Evolutionary conservation across 2,888 invertebrate genomes (phyloP), one percentile per base, ranked within the genome.

Genomic region (Parasteatoda lunata): DNA sequence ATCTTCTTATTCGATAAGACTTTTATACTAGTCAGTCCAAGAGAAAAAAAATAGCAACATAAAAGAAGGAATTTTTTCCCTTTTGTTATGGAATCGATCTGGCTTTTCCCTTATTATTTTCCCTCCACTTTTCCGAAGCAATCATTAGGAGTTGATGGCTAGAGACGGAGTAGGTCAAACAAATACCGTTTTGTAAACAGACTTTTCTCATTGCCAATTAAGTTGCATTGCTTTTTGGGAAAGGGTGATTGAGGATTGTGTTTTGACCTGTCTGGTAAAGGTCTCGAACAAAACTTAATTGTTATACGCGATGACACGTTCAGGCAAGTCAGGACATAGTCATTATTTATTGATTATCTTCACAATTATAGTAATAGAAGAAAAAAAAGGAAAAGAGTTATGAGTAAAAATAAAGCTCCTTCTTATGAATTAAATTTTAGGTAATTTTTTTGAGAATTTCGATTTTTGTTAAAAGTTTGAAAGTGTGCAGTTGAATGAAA

Each of bases 171-270:
- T 73, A 66, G 80, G 80, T 80, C 80, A 80, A 65, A 80, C 73
- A 65, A 80, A 80, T 66, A 72, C 72, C 80, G 80, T 80, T 80
- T 80, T 80, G 80, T 80, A 80, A 80, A 80, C 80, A 80, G 80
- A 72, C 59, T 79, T 72, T 64, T 48, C 59, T 79, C 79, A 79
- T 79, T 80, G 80, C 80, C 80, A 80, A 80, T 80, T 80, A 80
- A 66, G 59, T 59, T 59, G 59, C 59, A 4, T 13, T 59, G 11
- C 59, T n/a, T 30, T 30, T 13, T 59, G 59, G n/a, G 80, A 45
- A 77, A n/a, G 49, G 45, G 30, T 64, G 52, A 54, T 54, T n/a
- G 45, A 73, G 54, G 72, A 30, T 30, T 54, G 30, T 59, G n/a
- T 59, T 59, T 59, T 59, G 59, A 59, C n/a, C n/a, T 59, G 59